Evolutionary conservation across 2,888 invertebrate genomes (phyloP), one percentile per base, ranked within the genome.

Genomic region (Choreutis nemorana): DNA sequence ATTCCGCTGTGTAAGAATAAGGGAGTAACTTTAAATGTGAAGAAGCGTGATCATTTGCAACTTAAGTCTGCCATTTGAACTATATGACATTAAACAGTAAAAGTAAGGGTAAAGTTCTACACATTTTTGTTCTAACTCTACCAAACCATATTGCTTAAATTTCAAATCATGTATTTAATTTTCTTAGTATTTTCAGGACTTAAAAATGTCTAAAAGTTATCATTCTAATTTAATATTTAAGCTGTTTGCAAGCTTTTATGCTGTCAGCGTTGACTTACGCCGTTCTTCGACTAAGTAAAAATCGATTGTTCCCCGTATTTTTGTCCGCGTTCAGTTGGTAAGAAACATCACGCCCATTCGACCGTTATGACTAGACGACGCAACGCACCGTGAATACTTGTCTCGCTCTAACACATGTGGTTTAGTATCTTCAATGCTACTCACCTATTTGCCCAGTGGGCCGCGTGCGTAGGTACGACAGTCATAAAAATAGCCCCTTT

Each of bases 291-390:
- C 51, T 44, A 42, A 46, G 54, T 48, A 42, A 42, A 51, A 59
- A 68, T 68, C 75, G 75, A 77, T 78, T 78, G 77, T 77, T 66
- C 71, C 66, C 63, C 67, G 75, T 73, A 77, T 77, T 77, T 78
- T 77, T 78, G 75, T 73, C 70, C 67, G 70, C 68, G 67, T 67
- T 65, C 68, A 64, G 68, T 71, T 68, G 72, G 77, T 75, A 78
- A 78, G 77, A 77, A 77, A 71, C 72, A 75, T 75, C 75, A 77
- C 78, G 78, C 78, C 78, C 78, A 78, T 77, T 78, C 75, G 78
- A 78, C 77, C 78, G 78, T 78, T 75, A 77, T 77, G 77, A 70
- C 71, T 73, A 67, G 63, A 61, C 62, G 58, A 63, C 70, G 71
- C 60, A 72, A 68, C 70, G 65, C 63, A 65, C 65, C 55, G 62